Conservation (phyloP, 2,113 vertebrate genomes). For the Thermophis baileyi region DNA sequence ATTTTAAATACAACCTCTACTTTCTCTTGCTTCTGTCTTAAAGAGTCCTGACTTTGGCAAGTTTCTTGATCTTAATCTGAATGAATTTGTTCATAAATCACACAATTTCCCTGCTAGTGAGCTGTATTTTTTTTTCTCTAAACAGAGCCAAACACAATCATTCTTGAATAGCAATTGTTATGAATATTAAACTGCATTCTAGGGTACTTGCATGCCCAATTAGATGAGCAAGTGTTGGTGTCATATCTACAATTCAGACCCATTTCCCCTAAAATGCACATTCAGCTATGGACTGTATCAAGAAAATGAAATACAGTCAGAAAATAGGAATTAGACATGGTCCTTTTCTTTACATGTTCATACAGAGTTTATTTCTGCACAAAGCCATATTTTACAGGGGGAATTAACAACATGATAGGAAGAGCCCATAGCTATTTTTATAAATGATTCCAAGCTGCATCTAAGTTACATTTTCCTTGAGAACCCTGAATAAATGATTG, state of each 20-base stretch:
- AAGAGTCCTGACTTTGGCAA: not conserved
- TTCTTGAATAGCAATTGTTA: slow-evolving; percentile 18
- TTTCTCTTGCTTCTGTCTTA: not conserved
- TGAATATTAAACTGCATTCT: slow-evolving; percentile 40
- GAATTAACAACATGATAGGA: slow-evolving; percentile 34
- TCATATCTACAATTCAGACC: not conserved
- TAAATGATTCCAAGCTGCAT: slow-evolving; percentile 51
- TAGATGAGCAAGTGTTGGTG: slow-evolving; percentile 41
- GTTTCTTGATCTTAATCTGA: not conserved
- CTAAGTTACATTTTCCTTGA: slow-evolving; percentile 61
- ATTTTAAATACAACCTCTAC: not conserved
- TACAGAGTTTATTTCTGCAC: slow-evolving; percentile 32
- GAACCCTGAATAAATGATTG: slow-evolving; percentile 59
- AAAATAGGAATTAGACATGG: slow-evolving; percentile 3
- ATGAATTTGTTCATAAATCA: not conserved
- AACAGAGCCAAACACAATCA: not conserved
- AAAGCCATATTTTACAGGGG: slow-evolving; percentile 26
- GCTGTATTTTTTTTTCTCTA: not conserved
- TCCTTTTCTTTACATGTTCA: slow-evolving; percentile 32
- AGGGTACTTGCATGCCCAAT: slow-evolving; percentile 30
- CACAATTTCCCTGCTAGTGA: not conserved
- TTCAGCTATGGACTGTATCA: slow-evolving; percentile 23
- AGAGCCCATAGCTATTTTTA: slow-evolving; percentile 39
- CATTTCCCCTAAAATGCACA: slow-evolving; percentile 23
- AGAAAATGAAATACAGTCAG: slow-evolving; percentile 5